These are phyloP conservation scores for Zaprionus inermis DNA, from an alignment of 1,140 invertebrate genomes.

Conservation along the genomic window DNA sequence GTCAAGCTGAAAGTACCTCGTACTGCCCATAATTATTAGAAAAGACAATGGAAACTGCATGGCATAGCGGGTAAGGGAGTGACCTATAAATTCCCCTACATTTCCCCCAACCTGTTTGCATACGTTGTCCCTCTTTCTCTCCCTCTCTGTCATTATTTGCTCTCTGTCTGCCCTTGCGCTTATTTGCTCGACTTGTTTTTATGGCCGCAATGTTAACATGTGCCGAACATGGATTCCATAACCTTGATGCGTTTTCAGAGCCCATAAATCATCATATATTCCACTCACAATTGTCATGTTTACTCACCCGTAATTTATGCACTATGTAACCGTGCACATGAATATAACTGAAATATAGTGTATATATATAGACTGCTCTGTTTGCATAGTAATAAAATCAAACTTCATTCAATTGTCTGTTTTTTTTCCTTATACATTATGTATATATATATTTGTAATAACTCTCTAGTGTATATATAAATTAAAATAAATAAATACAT, in stretches of 20 bases:
- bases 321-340: background rate
- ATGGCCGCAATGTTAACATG: slow-evolving; percentile 55
- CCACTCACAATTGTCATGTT: slow-evolving; percentile 35
- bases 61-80: background rate
- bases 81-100: slow-evolving; percentile 32
- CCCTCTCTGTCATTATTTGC: background rate
- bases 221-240: slow-evolving; percentile 53
- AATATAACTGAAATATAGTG: background rate
- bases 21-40: slow-evolving; percentile 26
- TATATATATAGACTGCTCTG: background rate
- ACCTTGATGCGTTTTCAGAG: slow-evolving; percentile 65
- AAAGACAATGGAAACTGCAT: background rate
- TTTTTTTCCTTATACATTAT: slow-evolving; percentile 76
- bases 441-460: slow-evolving; percentile 81
- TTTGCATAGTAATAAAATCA: background rate
- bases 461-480: slow-evolving; percentile 82
- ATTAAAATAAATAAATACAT: slow-evolving; percentile 83
- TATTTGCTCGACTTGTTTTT: slow-evolving; percentile 41
- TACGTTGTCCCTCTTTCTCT: background rate
- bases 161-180: background rate
- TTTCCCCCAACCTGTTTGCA: background rate
- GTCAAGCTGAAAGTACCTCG: slow-evolving; percentile 45
- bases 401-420: background rate
- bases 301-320: slow-evolving; percentile 46
- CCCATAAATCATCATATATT: slow-evolving; percentile 67